Evolutionary conservation across 2,113 vertebrate species (phyloP).

Genomic region (Rhea americana): DNA sequence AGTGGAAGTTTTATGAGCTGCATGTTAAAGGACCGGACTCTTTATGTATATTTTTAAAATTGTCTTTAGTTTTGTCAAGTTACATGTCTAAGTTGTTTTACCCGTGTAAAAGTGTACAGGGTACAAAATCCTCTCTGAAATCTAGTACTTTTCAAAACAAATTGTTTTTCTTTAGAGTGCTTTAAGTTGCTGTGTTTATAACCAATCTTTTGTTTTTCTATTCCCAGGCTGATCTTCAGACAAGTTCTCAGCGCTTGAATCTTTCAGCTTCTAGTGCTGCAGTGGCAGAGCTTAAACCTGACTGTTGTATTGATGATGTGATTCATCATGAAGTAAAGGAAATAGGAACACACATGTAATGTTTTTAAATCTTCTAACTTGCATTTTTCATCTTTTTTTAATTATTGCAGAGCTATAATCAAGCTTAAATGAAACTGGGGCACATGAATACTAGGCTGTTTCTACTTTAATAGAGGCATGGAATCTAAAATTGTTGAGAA

Average conservation of each 20-base stretch:
- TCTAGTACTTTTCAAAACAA: neutral
- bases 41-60: neutral
- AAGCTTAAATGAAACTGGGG: neutral
- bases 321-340: slow-evolving; percentile 99
- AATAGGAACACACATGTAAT: slow-evolving; percentile 98
- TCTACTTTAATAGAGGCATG: neutral
- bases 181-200: neutral
- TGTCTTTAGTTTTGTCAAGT: neutral
- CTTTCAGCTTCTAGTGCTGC: slow-evolving; percentile 93
- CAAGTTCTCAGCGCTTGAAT: slow-evolving; percentile 97
- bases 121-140: neutral
- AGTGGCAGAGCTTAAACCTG: slow-evolving; percentile 91
- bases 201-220: neutral
- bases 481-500: slow-evolving; percentile 6
- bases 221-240: slow-evolving; percentile 93
- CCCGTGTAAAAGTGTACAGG: neutral
- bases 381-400: neutral
- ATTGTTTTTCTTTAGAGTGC: neutral
- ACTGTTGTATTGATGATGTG: slow-evolving; percentile 96
- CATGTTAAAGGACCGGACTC: neutral
- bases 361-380: neutral
- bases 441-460: neutral
- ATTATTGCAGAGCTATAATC: neutral
- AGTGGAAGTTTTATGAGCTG: neutral
- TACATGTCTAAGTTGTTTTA: neutral